A percentile compares a stretch with the other conserved stretches of the same genome.
Evolutionary conservation across 2,797 vertebrate genomes (phyloP).

Genomic region (Pangasius djambal): DNA sequence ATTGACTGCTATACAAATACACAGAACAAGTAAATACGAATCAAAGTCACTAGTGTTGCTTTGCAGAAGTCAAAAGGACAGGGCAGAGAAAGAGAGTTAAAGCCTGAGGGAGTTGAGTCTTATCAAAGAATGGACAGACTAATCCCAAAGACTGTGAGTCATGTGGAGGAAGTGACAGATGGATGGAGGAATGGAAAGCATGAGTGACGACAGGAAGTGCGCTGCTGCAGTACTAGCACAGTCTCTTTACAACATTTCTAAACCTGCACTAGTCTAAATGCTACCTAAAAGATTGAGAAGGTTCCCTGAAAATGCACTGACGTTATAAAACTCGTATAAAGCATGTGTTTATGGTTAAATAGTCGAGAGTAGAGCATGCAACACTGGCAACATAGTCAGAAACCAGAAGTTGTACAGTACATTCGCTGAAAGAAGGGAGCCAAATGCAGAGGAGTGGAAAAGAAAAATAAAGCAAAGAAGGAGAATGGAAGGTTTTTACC

Average conservation of each 20-base stretch:
- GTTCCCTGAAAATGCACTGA: background rate
- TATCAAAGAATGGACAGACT: conserved; percentile 69
- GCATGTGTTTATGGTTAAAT: background rate
- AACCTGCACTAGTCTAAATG: background rate
- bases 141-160: conserved; percentile 73
- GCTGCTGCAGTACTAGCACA: background rate
- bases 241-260: background rate
- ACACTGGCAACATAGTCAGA: background rate
- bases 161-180: conserved; percentile 57
- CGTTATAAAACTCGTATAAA: background rate
- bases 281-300: background rate
- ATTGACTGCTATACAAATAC: conserved; percentile 4
- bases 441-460: background rate
- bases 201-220: conserved; percentile 16
- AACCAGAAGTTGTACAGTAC: conserved; percentile 23
- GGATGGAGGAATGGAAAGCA: conserved; percentile 32
- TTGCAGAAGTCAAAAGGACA: conserved; percentile 11
- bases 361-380: conserved; percentile 20
- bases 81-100: conserved; percentile 56
- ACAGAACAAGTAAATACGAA: conserved; percentile 16
- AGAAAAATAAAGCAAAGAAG: background rate
- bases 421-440: background rate
- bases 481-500: conserved; percentile 71
- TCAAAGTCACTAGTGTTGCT: background rate
- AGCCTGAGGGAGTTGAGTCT: conserved; percentile 67